Base-by-base conservation (phyloP, 2,113 vertebrate species). In the Osmerus eperlanus region DNA sequence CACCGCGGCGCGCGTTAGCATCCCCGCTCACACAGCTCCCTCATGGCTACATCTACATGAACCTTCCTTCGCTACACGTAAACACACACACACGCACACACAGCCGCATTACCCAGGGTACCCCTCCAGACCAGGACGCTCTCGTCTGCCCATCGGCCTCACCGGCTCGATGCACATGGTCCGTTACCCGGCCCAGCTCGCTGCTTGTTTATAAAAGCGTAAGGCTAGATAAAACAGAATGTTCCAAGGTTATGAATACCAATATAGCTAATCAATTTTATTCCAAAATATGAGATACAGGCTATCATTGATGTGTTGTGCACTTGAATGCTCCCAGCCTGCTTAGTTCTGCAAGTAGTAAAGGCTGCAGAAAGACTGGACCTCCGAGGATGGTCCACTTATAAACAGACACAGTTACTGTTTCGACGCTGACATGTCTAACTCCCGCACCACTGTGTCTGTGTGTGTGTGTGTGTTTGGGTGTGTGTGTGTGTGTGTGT, bases 201-300 rank as follows among this genome's bases (percentile, higher is more conserved):
- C 68, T 84, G 87, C 91, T 91, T 91, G 91, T 91, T 92, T 91
- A 91, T 90, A 78, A 87, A 86, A 88, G 85, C 87, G 76, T 78
- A 77, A 59, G 21, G 36, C 53, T 71, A 89, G 91, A 92, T 92
- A 90, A 93, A 93, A 92, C 87, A 91, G 91, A 93, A 91, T 92
- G 79, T 64, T 67, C 77, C 82, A 80, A 77, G 88, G 83, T 89
- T 91, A 91, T 92, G 91, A 92, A 92, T 93, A 90, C 86, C 81
- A 91, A 90, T 90, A 86, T 88, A 78, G 78, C 88, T 90, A 90
- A 92, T 92, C 88, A 84, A 93, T 93, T 88, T 89, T 74, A 87
- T 89, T 88, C 81, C 83, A 83, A 69, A 88, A 85, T 89, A 85
- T 82, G 85, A 87, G 89, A 86, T 85, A 73, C 86, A 81, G 77